phyloP scores from a whole-genome alignment of 2,113 vertebrate genomes.

The Sus scrofa region DNA sequence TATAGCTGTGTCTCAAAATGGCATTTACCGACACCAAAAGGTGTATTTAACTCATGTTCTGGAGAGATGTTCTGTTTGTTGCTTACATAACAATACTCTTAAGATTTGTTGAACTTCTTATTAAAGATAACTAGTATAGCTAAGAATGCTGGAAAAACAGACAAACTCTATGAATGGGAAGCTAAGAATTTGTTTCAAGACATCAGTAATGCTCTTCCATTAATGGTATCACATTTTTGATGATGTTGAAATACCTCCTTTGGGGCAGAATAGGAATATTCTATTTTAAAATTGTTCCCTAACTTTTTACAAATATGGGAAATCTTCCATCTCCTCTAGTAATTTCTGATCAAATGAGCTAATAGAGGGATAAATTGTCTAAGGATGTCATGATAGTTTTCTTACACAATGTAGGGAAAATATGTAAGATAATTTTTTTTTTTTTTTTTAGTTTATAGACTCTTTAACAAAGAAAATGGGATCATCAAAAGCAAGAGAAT shows the following conservation, averaged over 20 bases:
- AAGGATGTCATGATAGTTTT: not conserved
- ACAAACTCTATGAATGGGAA: not conserved
- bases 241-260: constrained; percentile 6
- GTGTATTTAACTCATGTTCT: not conserved
- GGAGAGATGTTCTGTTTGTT: not conserved
- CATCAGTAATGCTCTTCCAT: not conserved
- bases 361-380: not conserved
- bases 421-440: not conserved
- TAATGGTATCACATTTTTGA: not conserved
- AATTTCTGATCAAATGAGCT: not conserved
- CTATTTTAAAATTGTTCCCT: constrained; percentile 44
- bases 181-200: not conserved
- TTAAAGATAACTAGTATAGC: not conserved
- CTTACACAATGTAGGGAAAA: not conserved
- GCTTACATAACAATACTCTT: not conserved
- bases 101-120: not conserved
- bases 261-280: not conserved
- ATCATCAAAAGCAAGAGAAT: not conserved
- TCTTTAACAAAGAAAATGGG: not conserved
- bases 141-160: not conserved
- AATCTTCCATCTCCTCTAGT: not conserved
- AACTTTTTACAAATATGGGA: not conserved
- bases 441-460: constrained; percentile 9
- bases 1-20: not conserved
- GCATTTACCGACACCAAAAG: not conserved